These are phyloP conservation scores for Lordiphosa collinella DNA, from an alignment of 1,140 invertebrate species.

Conservation along the genomic window DNA sequence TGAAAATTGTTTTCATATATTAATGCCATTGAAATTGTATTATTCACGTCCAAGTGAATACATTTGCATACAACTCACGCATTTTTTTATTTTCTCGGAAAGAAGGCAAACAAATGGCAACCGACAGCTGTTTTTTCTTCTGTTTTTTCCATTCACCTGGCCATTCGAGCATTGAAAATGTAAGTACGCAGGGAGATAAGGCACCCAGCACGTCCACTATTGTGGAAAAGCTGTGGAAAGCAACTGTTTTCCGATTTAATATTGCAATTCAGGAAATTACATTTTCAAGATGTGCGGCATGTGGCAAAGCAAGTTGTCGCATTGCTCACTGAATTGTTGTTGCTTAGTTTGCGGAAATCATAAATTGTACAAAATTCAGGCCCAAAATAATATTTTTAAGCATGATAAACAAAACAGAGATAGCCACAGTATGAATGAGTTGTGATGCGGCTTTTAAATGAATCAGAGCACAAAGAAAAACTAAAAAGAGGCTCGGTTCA, in stretches of 20 bases:
- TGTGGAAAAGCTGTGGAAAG: constrained; percentile 18
- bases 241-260: constrained; percentile 52
- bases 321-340: not conserved
- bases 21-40: constrained; percentile 74
- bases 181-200: not conserved
- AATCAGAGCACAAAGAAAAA: too few species aligned
- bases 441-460: too few species aligned
- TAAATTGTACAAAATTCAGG: too few species aligned
- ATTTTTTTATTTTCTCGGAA: constrained; percentile 23
- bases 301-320: constrained; percentile 16
- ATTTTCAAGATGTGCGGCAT: constrained; percentile 33
- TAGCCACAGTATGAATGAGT: too few species aligned
- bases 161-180: constrained; percentile 37
- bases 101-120: constrained; percentile 26
- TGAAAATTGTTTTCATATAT: constrained; percentile 66
- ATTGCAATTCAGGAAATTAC: constrained; percentile 56
- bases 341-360: too few species aligned
- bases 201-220: constrained; percentile 31
- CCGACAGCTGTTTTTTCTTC: constrained; percentile 39
- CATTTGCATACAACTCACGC: constrained; percentile 58
- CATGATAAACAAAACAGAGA: too few species aligned
- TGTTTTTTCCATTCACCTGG: constrained; percentile 15
- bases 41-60: constrained; percentile 68
- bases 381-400: too few species aligned
- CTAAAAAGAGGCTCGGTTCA: too few species aligned